Base-by-base conservation (phyloP, 2,888 invertebrate species). In the Cryptus armator region DNA sequence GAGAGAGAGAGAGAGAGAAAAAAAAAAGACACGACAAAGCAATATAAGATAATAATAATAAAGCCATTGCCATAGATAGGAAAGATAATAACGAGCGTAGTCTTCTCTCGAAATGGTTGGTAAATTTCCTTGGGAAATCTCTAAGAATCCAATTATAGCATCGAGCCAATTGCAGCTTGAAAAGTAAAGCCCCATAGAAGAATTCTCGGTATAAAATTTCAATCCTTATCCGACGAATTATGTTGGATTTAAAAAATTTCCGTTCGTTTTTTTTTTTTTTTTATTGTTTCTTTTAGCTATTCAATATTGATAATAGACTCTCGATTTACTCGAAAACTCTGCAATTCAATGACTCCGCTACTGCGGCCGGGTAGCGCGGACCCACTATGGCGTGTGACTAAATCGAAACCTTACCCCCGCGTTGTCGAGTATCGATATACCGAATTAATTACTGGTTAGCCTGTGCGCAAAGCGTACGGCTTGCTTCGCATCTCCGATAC, bases 41-140 rank as follows among this genome's bases (percentile, higher is more conserved):
- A 46, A 51, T 67, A 78, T 37, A 56, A 43, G 46, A 70, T 53
- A 71, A 66, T 51, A 66, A 71, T 53, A 64, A 62, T 37, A 37
- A 37, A 37, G 37, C 0, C 37, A 24, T 24, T 24, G 24, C 24
- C 2, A 24, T 24, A 24, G 6, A 37, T 7, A 37, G 37, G 37
- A 37, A 37, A 37, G 37, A 37, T 7, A 1, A 9, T 37, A 37
- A 37, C 1, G 37, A 37, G 37, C 24, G 24, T 19, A 19, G 37
- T 37, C 7, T 37, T 37, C 9, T 37, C 37, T 37, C 37, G 6
- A 37, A 37, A 7, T 37, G 37, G 37, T 37, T 37, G 7, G 9
- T n/a, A 37, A 37, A 37, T 37, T 37, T 37, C 7, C 37, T 5
- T 7, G 9, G 37, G 1, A 37, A 1, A 7, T 9, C 6, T 9